Evolutionary conservation across 2,888 invertebrate genomes (phyloP), one percentile per base, ranked within the genome.

Genomic region (Listrodromus nycthemerus): DNA sequence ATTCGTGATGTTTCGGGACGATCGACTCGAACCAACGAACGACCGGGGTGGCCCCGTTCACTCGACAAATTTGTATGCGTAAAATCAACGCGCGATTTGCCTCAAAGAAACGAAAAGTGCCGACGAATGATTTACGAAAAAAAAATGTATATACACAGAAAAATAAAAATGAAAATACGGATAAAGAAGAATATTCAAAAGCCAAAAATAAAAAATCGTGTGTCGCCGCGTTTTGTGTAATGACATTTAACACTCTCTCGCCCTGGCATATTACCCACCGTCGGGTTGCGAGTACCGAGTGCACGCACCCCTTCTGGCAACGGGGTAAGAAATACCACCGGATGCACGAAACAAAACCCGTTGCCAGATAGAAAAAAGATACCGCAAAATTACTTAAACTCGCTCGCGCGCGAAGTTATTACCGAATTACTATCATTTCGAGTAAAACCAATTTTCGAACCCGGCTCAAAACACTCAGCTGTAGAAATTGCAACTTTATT

Each of bases 1-100:
- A 61, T 75, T 75, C 75, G 75, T 65, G 75, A 75, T 75, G 16
- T 65, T 63, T 48, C 74, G 24, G 16, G 63, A 48, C 48, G 63
- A 63, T 19, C 55, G 55, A 74, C 52, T 50, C 41, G 50, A 65
- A 48, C 50, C 65, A 37, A 65, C 65, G 63, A 48, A 74, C 48
- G 48, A 50, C 16, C 10, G 33, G 45, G 48, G n/a, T n/a, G 30
- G 73, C 45, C 61, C 30, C 19, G 19, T 3, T 30, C 30, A 30
- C 48, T 48, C 61, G 45, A 63, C 10, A 30, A 65, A 52, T 61
- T 65, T 41, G 27, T 21, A 58, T 24, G 19, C 21, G 24, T 41
- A 8, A 71, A 55, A 75, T 75, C 75, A 65, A 65, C 50, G 50
- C 33, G 65, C 33, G 37, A 37, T 4, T 65, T 19, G 30, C 16